Conservation (phyloP, 1,140 invertebrate species). For the Heliothis virescens region DNA sequence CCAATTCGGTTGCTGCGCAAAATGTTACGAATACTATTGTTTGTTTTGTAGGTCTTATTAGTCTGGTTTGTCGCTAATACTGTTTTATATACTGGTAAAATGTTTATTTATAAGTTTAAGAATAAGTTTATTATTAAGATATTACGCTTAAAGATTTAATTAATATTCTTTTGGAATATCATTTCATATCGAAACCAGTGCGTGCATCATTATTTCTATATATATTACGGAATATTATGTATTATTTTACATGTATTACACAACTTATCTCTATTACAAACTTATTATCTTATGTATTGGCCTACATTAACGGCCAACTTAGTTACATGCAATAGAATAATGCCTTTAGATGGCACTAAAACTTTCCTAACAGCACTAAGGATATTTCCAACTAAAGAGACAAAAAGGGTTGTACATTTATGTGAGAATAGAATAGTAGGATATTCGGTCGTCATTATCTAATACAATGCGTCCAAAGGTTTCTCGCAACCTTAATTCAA, state of each 20-base stretch:
- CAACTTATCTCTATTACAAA: too few relatives aligned
- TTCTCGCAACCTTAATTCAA: constrained; percentile 35
- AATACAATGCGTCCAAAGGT: constrained; percentile 31
- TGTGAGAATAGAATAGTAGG: constrained; percentile 9
- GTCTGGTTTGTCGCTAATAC: background rate
- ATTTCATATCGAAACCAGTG: too few relatives aligned
- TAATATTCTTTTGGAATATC: too few relatives aligned
- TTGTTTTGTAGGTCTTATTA: constrained; percentile 24
- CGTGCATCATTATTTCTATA: too few relatives aligned
- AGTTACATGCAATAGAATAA: constrained; percentile 1
- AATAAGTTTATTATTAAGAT: background rate
- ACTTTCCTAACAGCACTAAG: constrained; percentile 12
- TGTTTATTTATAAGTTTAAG: constrained; percentile 1
- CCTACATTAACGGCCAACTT: background rate
- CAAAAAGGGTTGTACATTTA: constrained; percentile 13
- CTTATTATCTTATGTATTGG: constrained; percentile 25
- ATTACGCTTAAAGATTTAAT: background rate
- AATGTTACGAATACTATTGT: constrained; percentile 26
- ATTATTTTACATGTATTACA: too few relatives aligned
- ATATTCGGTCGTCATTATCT: constrained; percentile 35
- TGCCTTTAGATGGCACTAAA: constrained; percentile 21
- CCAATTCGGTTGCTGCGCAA: constrained; percentile 14
- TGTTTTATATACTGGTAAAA: constrained; percentile 6
- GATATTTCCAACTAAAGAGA: background rate
- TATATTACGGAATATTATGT: too few relatives aligned